Evolutionary conservation across 2,797 vertebrate genomes (phyloP).

Genomic region (Pitangus sulphuratus): DNA sequence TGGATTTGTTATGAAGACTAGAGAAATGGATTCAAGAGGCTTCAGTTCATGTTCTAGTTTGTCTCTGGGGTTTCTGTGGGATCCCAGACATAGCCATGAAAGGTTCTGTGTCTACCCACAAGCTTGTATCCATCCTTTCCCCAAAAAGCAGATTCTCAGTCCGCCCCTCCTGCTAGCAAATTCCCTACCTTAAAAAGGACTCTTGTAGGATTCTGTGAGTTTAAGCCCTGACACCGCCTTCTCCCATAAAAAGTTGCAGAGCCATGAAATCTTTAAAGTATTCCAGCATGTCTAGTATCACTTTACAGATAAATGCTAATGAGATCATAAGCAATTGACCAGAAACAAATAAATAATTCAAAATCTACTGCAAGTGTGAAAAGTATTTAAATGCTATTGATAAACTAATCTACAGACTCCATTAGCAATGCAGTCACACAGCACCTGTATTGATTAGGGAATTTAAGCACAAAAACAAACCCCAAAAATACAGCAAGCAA

Average conservation of each 20-base stretch:
- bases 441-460: slow-evolving; percentile 79
- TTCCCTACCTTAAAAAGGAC: not conserved
- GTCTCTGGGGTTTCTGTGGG: not conserved
- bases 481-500: slow-evolving; percentile 4
- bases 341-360: slow-evolving; percentile 93
- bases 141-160: not conserved
- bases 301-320: slow-evolving; percentile 86
- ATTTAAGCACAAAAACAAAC: slow-evolving; percentile 48
- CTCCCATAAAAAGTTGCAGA: not conserved
- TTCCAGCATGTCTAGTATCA: slow-evolving; percentile 39
- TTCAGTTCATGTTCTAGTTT: not conserved
- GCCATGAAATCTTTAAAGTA: slow-evolving; percentile 53
- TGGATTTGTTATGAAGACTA: not conserved
- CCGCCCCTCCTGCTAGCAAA: not conserved
- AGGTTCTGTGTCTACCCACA: not conserved
- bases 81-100: not conserved
- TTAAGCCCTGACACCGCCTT: not conserved
- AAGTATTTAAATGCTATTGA: slow-evolving; percentile 97
- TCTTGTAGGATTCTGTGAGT: not conserved
- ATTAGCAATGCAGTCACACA: slow-evolving; percentile 87
- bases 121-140: not conserved
- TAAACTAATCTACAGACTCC: slow-evolving; percentile 86
- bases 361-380: slow-evolving; percentile 84
- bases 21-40: not conserved
- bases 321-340: slow-evolving; percentile 91